Conservation (phyloP, 2,888 invertebrate species). For the Podotricha telesiphe region DNA sequence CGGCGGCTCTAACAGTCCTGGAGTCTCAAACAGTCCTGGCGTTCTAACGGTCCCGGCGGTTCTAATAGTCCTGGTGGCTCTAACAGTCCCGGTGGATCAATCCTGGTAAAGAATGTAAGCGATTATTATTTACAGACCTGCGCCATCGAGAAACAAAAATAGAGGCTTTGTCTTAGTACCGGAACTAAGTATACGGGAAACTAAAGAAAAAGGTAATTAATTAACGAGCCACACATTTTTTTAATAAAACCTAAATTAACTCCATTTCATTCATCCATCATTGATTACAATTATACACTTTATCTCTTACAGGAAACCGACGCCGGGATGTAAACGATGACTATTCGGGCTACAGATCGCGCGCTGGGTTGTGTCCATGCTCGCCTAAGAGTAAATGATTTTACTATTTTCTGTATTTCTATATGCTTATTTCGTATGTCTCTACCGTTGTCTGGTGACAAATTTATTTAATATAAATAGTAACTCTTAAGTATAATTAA, state of each 20-base stretch:
- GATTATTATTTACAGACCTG: conserved; percentile 27
- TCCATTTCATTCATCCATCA: too few species aligned
- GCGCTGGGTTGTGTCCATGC: conserved; percentile 33
- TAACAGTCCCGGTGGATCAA: conserved; percentile 9
- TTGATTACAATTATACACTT: too few species aligned
- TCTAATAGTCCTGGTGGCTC: conserved; percentile 6
- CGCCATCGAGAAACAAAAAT: neutral
- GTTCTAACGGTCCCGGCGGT: neutral
- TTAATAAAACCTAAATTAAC: too few species aligned
- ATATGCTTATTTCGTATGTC: too few species aligned
- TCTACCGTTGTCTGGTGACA: too few species aligned
- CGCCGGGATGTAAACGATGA: neutral
- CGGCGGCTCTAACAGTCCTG: conserved; percentile 14
- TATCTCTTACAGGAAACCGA: neutral
- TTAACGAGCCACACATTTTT: too few species aligned
- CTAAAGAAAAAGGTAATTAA: conserved; percentile 10
- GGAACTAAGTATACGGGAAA: conserved; percentile 26
- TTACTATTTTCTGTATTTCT: too few species aligned
- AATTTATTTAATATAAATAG: too few species aligned
- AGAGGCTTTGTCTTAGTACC: conserved; percentile 24
- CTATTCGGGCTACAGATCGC: conserved; percentile 26
- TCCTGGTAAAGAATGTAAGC: conserved; percentile 26
- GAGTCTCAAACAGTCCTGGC: neutral
- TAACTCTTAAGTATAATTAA: too few species aligned
- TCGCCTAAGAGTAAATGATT: conserved; percentile 14